Evolutionary conservation across 2,113 vertebrate species (phyloP), one percentile per base, ranked within the genome.

Genomic region (Panthera tigris): DNA sequence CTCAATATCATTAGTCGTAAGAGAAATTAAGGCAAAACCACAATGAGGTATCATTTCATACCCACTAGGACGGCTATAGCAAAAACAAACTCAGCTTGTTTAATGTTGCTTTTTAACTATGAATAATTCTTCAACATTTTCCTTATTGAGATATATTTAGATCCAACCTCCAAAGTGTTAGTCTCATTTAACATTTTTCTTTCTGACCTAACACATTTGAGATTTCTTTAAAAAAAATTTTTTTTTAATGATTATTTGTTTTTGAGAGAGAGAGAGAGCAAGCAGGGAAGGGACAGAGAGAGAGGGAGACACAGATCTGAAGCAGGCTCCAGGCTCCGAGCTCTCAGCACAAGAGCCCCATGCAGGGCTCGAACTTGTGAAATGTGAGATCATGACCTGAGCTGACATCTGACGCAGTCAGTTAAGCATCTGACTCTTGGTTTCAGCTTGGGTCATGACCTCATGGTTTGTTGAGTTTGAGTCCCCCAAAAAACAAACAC

Each of bases 81-180:
- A 3, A 21, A 45, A 87, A 82, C 39, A 76, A 65, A 45, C 45
- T 45, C 45, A 45, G 45, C 45, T 45, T 45, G 45, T 89, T 52
- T 71, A 73, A 86, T 91, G 74, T 19, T 91, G 27, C 63, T 29
- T 83, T 80, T 95, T 89, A 55, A 31, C 91, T 48, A 50, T 79
- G 52, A 85, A 74, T 80, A 89, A 50, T 33, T 41, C 39, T 69
- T 96, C 36, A 71, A 29, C 65, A 11, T 86, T 19, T 86, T 93
- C 16, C 33, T 41, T 52, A 57, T 89, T 86, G 36, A 90, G 48
- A 85, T 89, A 63, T 66, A 94, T 85, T 96, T 97, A 79, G 68
- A 84, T 45, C 68, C 33, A 85, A 19, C 23, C 55, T 85, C 73
- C 94, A 50, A 92, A 83, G 4, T 23, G 21, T 36, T n/a, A 52